Evolutionary conservation across 1,140 invertebrate species (phyloP), one percentile per base, ranked within the genome.

Genomic region (Drosophila lowei): DNA sequence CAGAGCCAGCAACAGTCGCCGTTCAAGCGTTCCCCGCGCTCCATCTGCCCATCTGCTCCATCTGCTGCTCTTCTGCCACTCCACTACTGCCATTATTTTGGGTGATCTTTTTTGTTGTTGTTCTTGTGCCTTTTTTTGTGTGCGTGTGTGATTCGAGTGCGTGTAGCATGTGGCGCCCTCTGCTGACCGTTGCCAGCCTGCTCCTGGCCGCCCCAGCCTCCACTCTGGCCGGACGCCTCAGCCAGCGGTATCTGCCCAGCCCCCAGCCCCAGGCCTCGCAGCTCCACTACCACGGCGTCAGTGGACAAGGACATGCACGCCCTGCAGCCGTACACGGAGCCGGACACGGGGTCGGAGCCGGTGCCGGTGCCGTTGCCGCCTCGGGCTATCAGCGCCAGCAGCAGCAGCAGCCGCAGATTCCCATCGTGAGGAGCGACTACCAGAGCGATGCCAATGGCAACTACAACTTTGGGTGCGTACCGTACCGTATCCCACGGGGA

Each of bases 391-490:
- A 73, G 30, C 57, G 49, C 11, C 57, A 53, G 41, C 56, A 46
- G 30, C 66, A 63, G 15, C 81, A 76, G 15, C 81, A 79, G 54
- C 50, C 92, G 1, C 92, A 91, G 25, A 89, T 93, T 6, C 81
- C 93, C n/a, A 91, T 93, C 23, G 92, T 94, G 50, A 92, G 93
- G 75, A 93, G 93, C 70, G 93, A 93, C 59, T 92, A 93, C 52
- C 90, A 79, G 48, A 91, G 92, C 46, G 92, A 93, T 61, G 92
- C 92, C 60, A 92, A 93, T 61, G 93, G 93, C 68, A 93, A 92
- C 83, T 94, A 93, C 74, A 93, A 93, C 91, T 94, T 93, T 71
- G 93, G 93, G 93, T 94, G 72, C 92, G 91, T 91, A 21, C 7
- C 23, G 23, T 5, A 5, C 23, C 23, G 23, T 25, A 5, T 5